A percentile compares a stretch with the other conserved stretches of the same genome.
phyloP scores from a whole-genome alignment of 2,888 invertebrate species.

The Leucoma salicis region DNA sequence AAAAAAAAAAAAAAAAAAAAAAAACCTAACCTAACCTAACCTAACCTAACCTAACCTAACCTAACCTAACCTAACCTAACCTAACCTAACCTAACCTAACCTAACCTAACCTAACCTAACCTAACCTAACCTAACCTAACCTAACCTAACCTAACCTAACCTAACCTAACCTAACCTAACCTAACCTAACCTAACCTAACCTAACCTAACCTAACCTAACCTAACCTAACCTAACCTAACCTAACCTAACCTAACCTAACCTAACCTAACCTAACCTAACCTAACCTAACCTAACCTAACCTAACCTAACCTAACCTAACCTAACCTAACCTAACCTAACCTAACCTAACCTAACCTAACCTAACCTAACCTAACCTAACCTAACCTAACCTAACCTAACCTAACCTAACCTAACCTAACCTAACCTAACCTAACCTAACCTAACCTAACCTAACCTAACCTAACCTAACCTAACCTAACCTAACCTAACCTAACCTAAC shows the following conservation, averaged over 20 bases:
- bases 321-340: no score
- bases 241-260: slow-evolving; percentile 13
- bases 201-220: slow-evolving; percentile 18
- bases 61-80: slow-evolving; percentile 5
- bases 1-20: background rate
- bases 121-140: slow-evolving; percentile 8
- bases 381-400: no score
- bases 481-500: slow-evolving; percentile 10
- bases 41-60: background rate
- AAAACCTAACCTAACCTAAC: background rate
- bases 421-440: no score
- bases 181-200: slow-evolving; percentile 19
- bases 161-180: slow-evolving; percentile 15
- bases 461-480: slow-evolving; percentile 9
- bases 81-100: slow-evolving; percentile 7
- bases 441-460: slow-evolving; percentile 4
- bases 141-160: slow-evolving; percentile 11
- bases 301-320: slow-evolving; percentile 18
- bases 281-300: slow-evolving; percentile 20
- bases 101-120: slow-evolving; percentile 8
- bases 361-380: no score
- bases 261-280: slow-evolving; percentile 13
- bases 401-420: no score
- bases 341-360: no score
- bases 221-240: slow-evolving; percentile 6